These are phyloP conservation scores for Isaurus tuberculatus DNA, from an alignment of 92 coral and sea anemone genomes.

Conservation along the genomic window DNA sequence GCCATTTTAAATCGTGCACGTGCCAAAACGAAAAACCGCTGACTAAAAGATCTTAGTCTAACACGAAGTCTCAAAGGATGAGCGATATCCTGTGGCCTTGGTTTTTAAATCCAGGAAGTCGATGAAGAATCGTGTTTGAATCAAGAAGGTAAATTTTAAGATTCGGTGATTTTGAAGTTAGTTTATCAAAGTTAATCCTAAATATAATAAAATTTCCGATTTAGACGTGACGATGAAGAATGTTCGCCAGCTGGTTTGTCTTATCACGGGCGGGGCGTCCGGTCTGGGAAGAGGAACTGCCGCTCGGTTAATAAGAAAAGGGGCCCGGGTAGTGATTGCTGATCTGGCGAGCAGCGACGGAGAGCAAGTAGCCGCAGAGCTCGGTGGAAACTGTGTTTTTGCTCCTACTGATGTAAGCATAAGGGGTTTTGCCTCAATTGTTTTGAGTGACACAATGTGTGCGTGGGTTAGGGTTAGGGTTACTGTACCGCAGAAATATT, in stretches of 20 bases:
- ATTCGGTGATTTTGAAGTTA: background rate
- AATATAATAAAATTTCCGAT: too few relatives aligned
- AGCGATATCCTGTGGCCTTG: too few relatives aligned
- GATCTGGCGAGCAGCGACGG: slow-evolving; percentile 82
- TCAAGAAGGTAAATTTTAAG: too few relatives aligned
- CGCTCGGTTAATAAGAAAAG: slow-evolving; percentile 67
- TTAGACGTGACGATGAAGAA: background rate
- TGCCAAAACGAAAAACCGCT: background rate
- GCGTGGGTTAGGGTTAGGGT: too few relatives aligned
- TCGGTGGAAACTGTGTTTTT: slow-evolving; percentile 82
- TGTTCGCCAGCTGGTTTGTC: slow-evolving; percentile 62
- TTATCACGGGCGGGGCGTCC: slow-evolving; percentile 91
- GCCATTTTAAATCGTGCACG: slow-evolving; percentile 9
- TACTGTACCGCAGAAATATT: too few relatives aligned
- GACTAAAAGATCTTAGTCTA: background rate
- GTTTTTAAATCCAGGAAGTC: too few relatives aligned
- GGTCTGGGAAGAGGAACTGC: slow-evolving; percentile 92
- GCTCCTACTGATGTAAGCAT: slow-evolving; percentile 76
- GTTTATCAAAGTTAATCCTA: too few relatives aligned
- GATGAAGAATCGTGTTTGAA: too few relatives aligned
- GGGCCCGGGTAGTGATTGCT: slow-evolving; percentile 82
- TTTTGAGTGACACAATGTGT: too few relatives aligned
- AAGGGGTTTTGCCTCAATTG: too few relatives aligned
- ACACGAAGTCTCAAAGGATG: background rate
- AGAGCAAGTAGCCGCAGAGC: slow-evolving; percentile 65